These are phyloP conservation scores for Spilogale gracilis DNA, from an alignment of 2,113 vertebrate species.

Conservation along the genomic window DNA sequence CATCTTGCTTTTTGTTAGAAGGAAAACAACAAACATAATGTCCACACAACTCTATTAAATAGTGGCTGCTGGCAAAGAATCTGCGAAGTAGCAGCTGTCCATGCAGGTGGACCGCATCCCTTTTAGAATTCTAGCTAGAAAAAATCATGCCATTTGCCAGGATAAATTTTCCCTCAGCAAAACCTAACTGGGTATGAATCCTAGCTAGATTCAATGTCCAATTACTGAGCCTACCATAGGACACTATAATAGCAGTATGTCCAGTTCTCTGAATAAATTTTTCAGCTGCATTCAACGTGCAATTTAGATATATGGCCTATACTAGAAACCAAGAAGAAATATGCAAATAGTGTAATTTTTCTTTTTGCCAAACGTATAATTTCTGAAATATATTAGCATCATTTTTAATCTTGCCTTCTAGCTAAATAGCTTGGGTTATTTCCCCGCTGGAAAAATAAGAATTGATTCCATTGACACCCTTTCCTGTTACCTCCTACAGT, in stretches of 20 bases:
- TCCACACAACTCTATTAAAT: constrained; percentile 68
- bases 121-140: constrained; percentile 63
- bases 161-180: constrained; percentile 44
- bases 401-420: constrained; percentile 52
- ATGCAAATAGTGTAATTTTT: constrained; percentile 72
- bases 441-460: constrained; percentile 43
- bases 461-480: not conserved
- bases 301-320: constrained; percentile 62
- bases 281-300: constrained; percentile 60
- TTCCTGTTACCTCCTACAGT: not conserved
- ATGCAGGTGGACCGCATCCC: constrained; percentile 56
- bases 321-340: constrained; percentile 44
- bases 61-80: constrained; percentile 70
- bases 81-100: constrained; percentile 70
- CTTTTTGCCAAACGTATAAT: constrained; percentile 60
- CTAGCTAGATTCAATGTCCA: constrained; percentile 58
- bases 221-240: constrained; percentile 48
- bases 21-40: constrained; percentile 50
- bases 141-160: constrained; percentile 70
- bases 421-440: constrained; percentile 17
- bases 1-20: constrained; percentile 72
- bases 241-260: constrained; percentile 65
- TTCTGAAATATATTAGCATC: constrained; percentile 15
- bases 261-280: constrained; percentile 65
- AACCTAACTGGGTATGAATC: constrained; percentile 69